Evolutionary conservation across 23 tunicate species (phyloP).

Genomic region (Phallusia fumigata): DNA sequence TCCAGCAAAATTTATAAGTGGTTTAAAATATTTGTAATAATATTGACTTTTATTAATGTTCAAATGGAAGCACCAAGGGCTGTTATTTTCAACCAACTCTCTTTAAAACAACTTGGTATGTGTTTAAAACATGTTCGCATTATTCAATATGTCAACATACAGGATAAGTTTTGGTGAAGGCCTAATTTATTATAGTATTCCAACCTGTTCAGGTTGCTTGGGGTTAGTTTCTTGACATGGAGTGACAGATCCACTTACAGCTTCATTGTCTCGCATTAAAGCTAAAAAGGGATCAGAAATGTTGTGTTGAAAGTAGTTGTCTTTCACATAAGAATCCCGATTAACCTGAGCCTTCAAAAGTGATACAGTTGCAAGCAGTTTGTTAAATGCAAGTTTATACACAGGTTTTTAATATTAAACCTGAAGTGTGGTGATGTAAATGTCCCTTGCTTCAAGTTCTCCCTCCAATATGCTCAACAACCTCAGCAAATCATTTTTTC

Average conservation of each 20-base stretch:
- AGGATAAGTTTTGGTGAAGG: no score
- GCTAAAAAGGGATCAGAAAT: slow-evolving; percentile 75
- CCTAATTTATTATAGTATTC: background rate
- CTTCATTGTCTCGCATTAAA: slow-evolving; percentile 63
- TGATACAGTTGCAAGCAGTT: background rate
- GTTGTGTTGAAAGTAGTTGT: slow-evolving; percentile 62
- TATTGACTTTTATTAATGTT: no score
- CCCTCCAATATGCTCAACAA: slow-evolving; percentile 88
- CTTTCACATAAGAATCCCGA: slow-evolving; percentile 18
- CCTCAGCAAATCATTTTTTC: slow-evolving; percentile 72
- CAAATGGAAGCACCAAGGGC: no score
- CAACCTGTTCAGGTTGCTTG: background rate
- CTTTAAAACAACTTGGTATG: no score
- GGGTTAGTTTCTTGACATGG: slow-evolving; percentile 19
- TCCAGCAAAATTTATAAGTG: no score
- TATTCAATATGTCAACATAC: no score
- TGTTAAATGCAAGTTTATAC: background rate
- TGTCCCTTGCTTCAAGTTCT: slow-evolving; percentile 85
- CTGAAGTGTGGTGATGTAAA: slow-evolving; percentile 63
- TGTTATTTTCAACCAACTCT: no score
- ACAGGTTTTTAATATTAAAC: slow-evolving; percentile 29
- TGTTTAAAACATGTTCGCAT: no score
- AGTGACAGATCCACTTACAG: slow-evolving; percentile 24
- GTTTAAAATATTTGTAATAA: no score
- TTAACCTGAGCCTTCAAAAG: slow-evolving; percentile 48